These are phyloP conservation scores for Zaprionus tsacasi DNA, from an alignment of 1,140 invertebrate species.

Conservation along the genomic window DNA sequence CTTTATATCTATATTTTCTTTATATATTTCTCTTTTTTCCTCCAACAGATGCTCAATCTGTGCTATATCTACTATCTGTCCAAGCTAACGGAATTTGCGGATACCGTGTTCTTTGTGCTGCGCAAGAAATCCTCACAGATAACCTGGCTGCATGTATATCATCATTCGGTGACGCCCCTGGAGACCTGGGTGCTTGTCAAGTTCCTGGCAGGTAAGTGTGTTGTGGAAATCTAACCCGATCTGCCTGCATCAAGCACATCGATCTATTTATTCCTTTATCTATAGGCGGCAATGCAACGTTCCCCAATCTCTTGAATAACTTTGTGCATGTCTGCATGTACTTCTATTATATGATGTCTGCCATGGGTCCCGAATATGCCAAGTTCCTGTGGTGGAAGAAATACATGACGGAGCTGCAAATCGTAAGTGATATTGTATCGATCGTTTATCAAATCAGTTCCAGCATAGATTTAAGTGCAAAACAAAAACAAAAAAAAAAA, in stretches of 20 bases:
- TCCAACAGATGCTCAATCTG: constrained; percentile 93
- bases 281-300: constrained; percentile 95
- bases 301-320: constrained; percentile 96
- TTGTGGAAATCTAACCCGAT: no score
- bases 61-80: constrained; percentile 99
- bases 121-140: constrained; percentile 97
- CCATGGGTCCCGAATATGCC: constrained; percentile 95
- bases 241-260: background rate
- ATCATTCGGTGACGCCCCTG: constrained; percentile 96
- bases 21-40: background rate
- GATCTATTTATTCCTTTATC: background rate
- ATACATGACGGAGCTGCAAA: constrained; percentile 94
- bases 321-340: constrained; percentile 98
- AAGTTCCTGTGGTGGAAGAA: constrained; percentile 98
- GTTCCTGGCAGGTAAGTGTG: constrained; percentile 92
- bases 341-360: constrained; percentile 95
- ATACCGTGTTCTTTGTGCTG: constrained; percentile 96
- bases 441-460: constrained; percentile 63
- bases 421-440: constrained; percentile 87
- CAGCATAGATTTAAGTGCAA: constrained; percentile 43
- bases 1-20: constrained; percentile 1
- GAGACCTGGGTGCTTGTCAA: constrained; percentile 98
- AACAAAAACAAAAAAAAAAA: constrained; percentile 34
- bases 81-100: constrained; percentile 97
- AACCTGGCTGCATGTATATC: constrained; percentile 96